These are phyloP conservation scores for Trematomus bernacchii DNA, from an alignment of 2,797 vertebrate genomes.

Conservation along the genomic window DNA sequence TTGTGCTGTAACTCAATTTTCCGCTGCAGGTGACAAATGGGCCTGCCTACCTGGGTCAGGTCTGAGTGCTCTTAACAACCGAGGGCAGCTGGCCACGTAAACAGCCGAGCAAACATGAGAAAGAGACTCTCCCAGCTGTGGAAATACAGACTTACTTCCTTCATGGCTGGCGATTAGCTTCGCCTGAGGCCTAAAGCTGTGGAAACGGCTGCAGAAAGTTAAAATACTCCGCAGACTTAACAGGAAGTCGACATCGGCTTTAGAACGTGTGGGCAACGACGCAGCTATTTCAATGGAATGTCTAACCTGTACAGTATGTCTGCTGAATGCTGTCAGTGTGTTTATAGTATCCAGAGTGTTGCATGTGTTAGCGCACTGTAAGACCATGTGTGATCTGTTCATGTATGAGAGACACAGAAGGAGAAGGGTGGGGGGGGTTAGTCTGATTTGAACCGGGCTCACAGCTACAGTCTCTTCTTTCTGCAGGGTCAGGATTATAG, in stretches of 20 bases:
- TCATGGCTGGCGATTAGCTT: slow-evolving; percentile 37
- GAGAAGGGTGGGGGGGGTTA: slow-evolving; percentile 28
- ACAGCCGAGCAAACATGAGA: slow-evolving; percentile 67
- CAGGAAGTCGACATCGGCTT: slow-evolving; percentile 50
- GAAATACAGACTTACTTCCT: slow-evolving; percentile 53
- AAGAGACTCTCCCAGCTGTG: slow-evolving; percentile 49
- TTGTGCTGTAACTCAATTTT: slow-evolving; percentile 99
- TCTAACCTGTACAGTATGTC: slow-evolving; percentile 29
- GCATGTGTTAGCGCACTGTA: slow-evolving; percentile 15
- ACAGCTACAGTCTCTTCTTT: slow-evolving; percentile 80
- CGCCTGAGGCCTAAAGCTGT: slow-evolving; percentile 29
- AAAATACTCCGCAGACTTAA: slow-evolving; percentile 42
- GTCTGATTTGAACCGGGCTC: slow-evolving; percentile 78
- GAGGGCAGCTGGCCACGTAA: slow-evolving; percentile 74
- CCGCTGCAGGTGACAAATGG: slow-evolving; percentile 99
- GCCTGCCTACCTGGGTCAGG: slow-evolving; percentile 90
- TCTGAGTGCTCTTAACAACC: slow-evolving; percentile 81
- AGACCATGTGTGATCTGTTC: slow-evolving; percentile 27
- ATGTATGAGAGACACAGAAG: slow-evolving; percentile 14
- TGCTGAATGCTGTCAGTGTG: slow-evolving; percentile 28
- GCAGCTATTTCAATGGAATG: slow-evolving; percentile 33
- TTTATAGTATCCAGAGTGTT: slow-evolving; percentile 20
- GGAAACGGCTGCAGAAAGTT: slow-evolving; percentile 44
- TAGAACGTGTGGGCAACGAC: slow-evolving; percentile 7
- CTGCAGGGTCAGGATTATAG: slow-evolving; percentile 86